Percentiles rank a stretch among this genome's conserved stretches.
Evolutionary conservation across 2,113 vertebrate genomes (phyloP).

Genomic region (Cyanoliseus patagonus): DNA sequence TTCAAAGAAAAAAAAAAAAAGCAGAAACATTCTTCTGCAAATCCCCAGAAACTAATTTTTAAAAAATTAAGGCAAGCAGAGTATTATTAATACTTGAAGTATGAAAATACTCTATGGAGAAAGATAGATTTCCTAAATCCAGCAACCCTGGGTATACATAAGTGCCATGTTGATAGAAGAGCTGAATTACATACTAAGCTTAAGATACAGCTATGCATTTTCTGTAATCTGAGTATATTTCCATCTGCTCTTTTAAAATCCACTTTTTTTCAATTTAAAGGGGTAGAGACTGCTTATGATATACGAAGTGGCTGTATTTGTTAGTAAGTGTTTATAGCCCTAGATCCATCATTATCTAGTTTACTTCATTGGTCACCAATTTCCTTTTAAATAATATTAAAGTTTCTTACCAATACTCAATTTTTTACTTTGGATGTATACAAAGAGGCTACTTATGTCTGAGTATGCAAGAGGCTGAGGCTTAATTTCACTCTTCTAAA

Average conservation of each 20-base stretch:
- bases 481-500: neutral
- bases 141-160: fast-evolving
- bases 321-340: neutral
- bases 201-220: neutral
- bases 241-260: neutral
- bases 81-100: neutral
- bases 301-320: neutral
- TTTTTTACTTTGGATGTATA: neutral
- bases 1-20: neutral
- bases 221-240: neutral
- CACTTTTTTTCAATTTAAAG: neutral
- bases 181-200: neutral
- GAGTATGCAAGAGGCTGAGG: neutral
- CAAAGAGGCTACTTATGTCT: neutral
- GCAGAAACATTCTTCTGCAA: neutral
- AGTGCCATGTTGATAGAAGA: neutral
- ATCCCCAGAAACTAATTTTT: neutral
- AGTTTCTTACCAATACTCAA: neutral
- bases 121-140: neutral
- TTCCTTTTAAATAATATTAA: neutral
- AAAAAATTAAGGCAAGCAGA: neutral
- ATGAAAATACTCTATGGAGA: neutral
- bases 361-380: neutral
- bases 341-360: neutral
- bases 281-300: neutral